A percentile compares a stretch with the other conserved stretches of the same genome.
phyloP scores from a whole-genome alignment of 2,888 invertebrate species.

The Galeopsomyia nigrocyanea region DNA sequence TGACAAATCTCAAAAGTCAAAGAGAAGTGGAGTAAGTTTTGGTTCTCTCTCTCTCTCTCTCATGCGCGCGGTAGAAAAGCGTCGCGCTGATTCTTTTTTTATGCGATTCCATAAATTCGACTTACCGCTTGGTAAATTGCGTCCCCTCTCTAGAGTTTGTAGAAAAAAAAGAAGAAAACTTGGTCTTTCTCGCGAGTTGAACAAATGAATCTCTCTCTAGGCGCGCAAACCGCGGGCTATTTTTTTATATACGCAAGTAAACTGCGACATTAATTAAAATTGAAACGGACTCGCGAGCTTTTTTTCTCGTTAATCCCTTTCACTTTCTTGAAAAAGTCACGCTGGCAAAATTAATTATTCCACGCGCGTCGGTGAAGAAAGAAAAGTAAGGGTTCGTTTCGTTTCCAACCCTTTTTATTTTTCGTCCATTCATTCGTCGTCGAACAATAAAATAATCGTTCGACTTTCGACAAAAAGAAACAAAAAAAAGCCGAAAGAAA shows the following conservation, averaged over 20 bases:
- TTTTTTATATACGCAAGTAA: no score
- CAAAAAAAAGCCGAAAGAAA: slow-evolving; percentile 7
- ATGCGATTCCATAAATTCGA: slow-evolving; percentile 40
- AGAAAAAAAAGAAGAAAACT: slow-evolving; percentile 3
- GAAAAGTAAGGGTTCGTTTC: neutral
- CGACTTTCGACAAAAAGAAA: no score
- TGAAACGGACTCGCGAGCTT: no score
- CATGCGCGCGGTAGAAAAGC: slow-evolving; percentile 20
- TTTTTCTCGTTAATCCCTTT: no score
- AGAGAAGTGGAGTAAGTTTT: slow-evolving; percentile 36
- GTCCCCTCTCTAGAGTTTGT: slow-evolving; percentile 6
- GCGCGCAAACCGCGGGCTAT: no score
- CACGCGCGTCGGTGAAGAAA: neutral
- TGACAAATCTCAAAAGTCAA: slow-evolving; percentile 25
- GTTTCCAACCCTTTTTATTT: neutral
- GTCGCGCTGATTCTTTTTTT: slow-evolving; percentile 32
- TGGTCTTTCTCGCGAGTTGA: neutral
- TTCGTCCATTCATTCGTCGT: neutral
- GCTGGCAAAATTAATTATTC: no score
- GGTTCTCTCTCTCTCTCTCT: no score
- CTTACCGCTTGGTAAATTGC: slow-evolving; percentile 23
- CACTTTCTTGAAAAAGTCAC: no score
- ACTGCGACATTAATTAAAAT: no score
- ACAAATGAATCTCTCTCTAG: slow-evolving; percentile 3
- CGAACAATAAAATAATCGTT: slow-evolving; percentile 14